Conservation (phyloP, 2,113 vertebrate genomes). For the Toxostoma redivivum region DNA sequence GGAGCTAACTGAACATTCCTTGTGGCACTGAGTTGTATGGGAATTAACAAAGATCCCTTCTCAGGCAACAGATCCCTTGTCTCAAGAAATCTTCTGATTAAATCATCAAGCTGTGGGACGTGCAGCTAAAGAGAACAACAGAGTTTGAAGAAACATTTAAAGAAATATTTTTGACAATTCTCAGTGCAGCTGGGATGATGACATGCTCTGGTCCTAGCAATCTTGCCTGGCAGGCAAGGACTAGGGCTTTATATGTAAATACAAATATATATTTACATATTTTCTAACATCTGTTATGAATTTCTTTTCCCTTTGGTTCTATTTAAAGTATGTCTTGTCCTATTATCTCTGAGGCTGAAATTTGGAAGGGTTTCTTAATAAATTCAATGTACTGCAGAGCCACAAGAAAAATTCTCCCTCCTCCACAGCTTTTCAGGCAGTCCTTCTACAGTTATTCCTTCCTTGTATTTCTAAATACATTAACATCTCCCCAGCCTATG, state of each 20-base stretch:
- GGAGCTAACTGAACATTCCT: background rate
- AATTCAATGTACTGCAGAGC: background rate
- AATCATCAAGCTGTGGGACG: background rate
- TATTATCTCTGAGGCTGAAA: slow-evolving; percentile 16
- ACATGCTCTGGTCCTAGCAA: background rate
- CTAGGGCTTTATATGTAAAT: slow-evolving; percentile 32
- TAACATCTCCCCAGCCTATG: background rate
- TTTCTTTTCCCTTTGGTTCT: slow-evolving; percentile 43
- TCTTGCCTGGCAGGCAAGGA: background rate
- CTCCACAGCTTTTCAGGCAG: background rate
- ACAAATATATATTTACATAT: slow-evolving; percentile 57
- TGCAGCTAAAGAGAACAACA: slow-evolving; percentile 8
- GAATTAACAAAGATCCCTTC: slow-evolving; percentile 28
- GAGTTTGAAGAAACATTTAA: slow-evolving; percentile 20
- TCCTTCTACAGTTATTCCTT: background rate
- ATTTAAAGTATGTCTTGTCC: slow-evolving; percentile 40
- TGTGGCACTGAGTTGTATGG: background rate
- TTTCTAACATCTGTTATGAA: slow-evolving; percentile 48
- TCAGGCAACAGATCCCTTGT: slow-evolving; percentile 1
- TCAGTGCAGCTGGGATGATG: background rate
- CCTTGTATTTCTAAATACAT: background rate
- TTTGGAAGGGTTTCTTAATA: background rate
- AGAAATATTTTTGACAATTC: slow-evolving; percentile 40
- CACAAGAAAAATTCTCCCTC: background rate
- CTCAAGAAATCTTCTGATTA: slow-evolving; percentile 1